Conservation (phyloP, 2,888 invertebrate species). For the Seira ritae region DNA sequence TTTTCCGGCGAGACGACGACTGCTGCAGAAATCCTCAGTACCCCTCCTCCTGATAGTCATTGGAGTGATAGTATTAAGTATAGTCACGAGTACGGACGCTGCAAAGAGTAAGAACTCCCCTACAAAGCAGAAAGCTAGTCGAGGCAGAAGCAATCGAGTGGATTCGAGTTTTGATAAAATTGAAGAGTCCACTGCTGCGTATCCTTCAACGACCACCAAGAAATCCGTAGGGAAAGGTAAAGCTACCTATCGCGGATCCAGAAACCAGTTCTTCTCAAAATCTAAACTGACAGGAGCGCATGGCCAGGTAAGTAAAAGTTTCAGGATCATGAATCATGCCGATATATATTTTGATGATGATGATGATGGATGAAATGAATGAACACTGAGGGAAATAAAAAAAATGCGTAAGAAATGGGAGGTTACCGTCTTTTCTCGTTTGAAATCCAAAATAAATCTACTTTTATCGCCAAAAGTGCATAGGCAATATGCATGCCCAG, state of each 20-base stretch:
- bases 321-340: no score
- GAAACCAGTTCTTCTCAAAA: constrained; percentile 55
- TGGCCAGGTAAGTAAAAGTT: constrained; percentile 50
- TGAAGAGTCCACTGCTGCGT: constrained; percentile 26
- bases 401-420: no score
- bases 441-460: no score
- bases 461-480: no score
- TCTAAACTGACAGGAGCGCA: constrained; percentile 47
- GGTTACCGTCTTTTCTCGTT: no score
- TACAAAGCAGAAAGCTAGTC: constrained; percentile 42
- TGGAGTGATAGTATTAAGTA: constrained; percentile 49
- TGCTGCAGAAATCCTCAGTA: constrained; percentile 10
- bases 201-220: constrained; percentile 40
- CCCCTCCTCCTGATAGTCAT: constrained; percentile 33
- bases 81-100: constrained; percentile 45
- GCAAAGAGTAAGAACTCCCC: constrained; percentile 48
- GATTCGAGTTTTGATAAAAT: constrained; percentile 44
- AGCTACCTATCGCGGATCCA: constrained; percentile 55
- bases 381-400: no score
- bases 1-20: constrained; percentile 20
- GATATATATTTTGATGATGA: no score
- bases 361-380: no score
- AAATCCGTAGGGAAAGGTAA: constrained; percentile 51
- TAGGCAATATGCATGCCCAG: no score
- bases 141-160: constrained; percentile 48